phyloP scores from a whole-genome alignment of 2,888 invertebrate genomes.

The Orthonychiurus folsomi region DNA sequence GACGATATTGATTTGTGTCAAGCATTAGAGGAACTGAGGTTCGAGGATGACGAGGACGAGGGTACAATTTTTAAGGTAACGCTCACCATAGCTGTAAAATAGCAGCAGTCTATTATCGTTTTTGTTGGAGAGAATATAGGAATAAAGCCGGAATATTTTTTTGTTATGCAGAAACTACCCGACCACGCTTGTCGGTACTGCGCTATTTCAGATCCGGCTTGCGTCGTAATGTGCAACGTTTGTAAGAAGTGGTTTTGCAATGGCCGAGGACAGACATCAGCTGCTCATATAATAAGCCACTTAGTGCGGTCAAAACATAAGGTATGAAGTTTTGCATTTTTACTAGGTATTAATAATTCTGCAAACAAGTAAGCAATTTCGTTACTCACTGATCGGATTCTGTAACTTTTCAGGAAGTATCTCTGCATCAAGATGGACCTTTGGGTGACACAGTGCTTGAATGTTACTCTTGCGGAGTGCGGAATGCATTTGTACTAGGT shows the following conservation, averaged over 20 bases:
- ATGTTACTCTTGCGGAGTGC: slow-evolving; percentile 96
- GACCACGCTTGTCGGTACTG: slow-evolving; percentile 98
- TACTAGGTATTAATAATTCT: slow-evolving; percentile 3
- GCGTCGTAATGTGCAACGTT: slow-evolving; percentile 95
- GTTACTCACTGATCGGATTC: background rate
- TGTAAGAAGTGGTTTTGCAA: slow-evolving; percentile 99
- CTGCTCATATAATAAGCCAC: slow-evolving; percentile 98
- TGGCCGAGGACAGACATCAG: slow-evolving; percentile 93
- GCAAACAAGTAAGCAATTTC: background rate
- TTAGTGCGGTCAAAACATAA: slow-evolving; percentile 98
- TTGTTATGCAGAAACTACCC: slow-evolving; percentile 66
- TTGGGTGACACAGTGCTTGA: slow-evolving; percentile 95
- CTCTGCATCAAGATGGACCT: slow-evolving; percentile 92
- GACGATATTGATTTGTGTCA: slow-evolving; percentile 44
- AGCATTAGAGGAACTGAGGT: slow-evolving; percentile 77
- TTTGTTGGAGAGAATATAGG: slow-evolving; percentile 4
- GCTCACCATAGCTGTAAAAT: too few species aligned
- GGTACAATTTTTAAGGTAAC: slow-evolving; percentile 63
- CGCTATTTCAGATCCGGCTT: slow-evolving; percentile 93
- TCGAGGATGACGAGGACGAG: slow-evolving; percentile 91
- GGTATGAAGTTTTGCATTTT: slow-evolving; percentile 39
- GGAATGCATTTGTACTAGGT: slow-evolving; percentile 96
- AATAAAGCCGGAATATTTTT: too few species aligned
- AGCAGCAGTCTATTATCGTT: too few species aligned
- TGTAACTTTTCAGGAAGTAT: slow-evolving; percentile 61